Conservation (phyloP, 2,113 vertebrate species). For the Spermophilus dauricus region DNA sequence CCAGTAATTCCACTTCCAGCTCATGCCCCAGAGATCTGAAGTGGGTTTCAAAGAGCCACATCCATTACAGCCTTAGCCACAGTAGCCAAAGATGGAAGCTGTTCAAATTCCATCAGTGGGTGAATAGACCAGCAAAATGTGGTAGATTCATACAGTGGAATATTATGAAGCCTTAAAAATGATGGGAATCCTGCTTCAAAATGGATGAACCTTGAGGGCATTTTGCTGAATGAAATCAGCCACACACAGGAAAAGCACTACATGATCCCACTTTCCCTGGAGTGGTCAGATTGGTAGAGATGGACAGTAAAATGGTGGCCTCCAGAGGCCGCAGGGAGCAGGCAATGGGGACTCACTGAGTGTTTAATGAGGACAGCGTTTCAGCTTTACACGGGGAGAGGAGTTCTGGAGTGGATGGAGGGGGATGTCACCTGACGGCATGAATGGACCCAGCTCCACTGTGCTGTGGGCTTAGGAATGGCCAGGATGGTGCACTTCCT, state of each 20-base stretch:
- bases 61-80: neutral
- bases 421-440: too few relatives aligned
- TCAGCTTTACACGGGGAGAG: neutral
- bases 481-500: too few relatives aligned
- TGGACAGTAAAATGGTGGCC: rapidly evolving
- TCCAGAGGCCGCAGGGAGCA: rapidly evolving
- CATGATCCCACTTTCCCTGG: rapidly evolving
- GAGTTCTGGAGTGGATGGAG: neutral
- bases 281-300: neutral
- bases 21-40: neutral
- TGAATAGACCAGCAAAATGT: rapidly evolving
- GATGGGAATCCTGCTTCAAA: too few relatives aligned
- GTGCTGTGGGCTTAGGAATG: neutral
- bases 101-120: rapidly evolving
- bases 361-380: neutral
- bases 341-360: too few relatives aligned
- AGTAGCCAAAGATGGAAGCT: neutral
- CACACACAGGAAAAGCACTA: neutral
- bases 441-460: rapidly evolving
- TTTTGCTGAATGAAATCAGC: neutral
- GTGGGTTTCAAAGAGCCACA: neutral
- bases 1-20: neutral
- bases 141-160: rapidly evolving
- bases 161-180: neutral
- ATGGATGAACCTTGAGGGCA: neutral